A percentile compares a stretch with the other conserved stretches of the same genome.
These are phyloP conservation scores for Trichosurus vulpecula DNA, from an alignment of 2,797 vertebrate genomes.

Conservation along the genomic window DNA sequence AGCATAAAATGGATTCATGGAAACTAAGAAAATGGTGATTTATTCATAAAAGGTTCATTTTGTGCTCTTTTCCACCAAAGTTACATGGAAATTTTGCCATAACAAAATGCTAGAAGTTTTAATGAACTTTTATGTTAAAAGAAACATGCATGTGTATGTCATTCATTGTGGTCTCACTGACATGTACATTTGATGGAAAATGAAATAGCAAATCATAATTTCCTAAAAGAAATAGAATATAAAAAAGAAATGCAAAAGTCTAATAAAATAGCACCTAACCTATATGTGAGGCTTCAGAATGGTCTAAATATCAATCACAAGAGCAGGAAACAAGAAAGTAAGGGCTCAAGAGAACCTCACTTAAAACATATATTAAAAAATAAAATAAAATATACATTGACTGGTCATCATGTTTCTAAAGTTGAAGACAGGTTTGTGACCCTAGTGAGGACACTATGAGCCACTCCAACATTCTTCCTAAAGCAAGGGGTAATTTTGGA, in stretches of 20 bases:
- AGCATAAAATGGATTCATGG: constrained; percentile 57
- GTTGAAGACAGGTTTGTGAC: background rate
- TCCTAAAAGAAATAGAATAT: constrained; percentile 50
- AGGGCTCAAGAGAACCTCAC: background rate
- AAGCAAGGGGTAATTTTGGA: background rate
- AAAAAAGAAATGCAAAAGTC: background rate
- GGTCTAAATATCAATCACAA: background rate
- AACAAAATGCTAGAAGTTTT: constrained; percentile 54
- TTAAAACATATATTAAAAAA: background rate
- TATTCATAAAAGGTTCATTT: constrained; percentile 68
- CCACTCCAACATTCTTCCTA: background rate
- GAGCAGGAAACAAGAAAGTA: background rate
- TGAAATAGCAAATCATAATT: constrained; percentile 52
- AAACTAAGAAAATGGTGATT: constrained; percentile 54
- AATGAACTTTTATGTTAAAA: constrained; percentile 61
- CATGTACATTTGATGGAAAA: constrained; percentile 53
- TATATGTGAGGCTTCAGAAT: background rate
- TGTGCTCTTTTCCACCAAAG: constrained; percentile 58
- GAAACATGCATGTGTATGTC: constrained; percentile 32
- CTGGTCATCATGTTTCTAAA: background rate
- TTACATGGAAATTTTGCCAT: no score
- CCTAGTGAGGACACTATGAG: background rate
- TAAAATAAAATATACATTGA: background rate
- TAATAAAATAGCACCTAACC: background rate
- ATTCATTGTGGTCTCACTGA: constrained; percentile 49